Percentiles rank a stretch among this genome's conserved stretches.
Evolutionary conservation across 2,113 vertebrate species (phyloP).

Genomic region (Seriola quinqueradiata): DNA sequence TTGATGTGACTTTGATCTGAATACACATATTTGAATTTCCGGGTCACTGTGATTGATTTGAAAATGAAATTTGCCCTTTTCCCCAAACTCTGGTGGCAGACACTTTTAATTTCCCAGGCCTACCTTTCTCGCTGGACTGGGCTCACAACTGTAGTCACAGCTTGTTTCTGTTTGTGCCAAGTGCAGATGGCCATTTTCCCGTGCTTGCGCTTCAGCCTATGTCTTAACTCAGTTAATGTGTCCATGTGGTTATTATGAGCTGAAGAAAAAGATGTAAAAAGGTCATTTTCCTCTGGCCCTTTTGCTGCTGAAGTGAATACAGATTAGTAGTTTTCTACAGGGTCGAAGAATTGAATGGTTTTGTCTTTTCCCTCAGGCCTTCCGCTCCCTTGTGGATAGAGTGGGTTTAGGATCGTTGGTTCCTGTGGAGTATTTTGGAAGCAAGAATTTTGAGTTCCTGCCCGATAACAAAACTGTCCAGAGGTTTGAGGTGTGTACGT

Average conservation of each 20-base stretch:
- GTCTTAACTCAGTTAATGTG: not conserved
- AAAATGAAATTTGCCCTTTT: not conserved
- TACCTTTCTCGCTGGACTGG: not conserved
- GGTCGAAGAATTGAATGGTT: not conserved
- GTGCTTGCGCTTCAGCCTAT: not conserved
- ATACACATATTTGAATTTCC: no score
- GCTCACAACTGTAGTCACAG: not conserved
- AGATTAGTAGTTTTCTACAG: not conserved
- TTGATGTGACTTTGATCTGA: no score
- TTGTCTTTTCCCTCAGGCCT: constrained; percentile 69
- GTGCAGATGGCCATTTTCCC: not conserved
- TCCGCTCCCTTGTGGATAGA: constrained; percentile 91
- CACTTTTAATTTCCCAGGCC: not conserved
- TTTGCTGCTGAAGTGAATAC: not conserved
- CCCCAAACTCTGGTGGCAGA: not conserved
- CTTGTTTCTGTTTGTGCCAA: not conserved
- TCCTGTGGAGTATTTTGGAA: constrained; percentile 95
- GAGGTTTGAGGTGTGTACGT: constrained; percentile 91
- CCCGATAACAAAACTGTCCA: constrained; percentile 90
- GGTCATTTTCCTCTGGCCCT: not conserved
- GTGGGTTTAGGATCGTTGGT: constrained; percentile 93
- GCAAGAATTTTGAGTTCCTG: constrained; percentile 91
- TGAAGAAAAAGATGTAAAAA: not conserved
- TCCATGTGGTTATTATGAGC: not conserved
- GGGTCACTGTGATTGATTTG: no score